Evolutionary conservation across 64 coral and sea anemone species (phyloP), one percentile per base, ranked within the genome.

Genomic region (Platygyra sinensis): DNA sequence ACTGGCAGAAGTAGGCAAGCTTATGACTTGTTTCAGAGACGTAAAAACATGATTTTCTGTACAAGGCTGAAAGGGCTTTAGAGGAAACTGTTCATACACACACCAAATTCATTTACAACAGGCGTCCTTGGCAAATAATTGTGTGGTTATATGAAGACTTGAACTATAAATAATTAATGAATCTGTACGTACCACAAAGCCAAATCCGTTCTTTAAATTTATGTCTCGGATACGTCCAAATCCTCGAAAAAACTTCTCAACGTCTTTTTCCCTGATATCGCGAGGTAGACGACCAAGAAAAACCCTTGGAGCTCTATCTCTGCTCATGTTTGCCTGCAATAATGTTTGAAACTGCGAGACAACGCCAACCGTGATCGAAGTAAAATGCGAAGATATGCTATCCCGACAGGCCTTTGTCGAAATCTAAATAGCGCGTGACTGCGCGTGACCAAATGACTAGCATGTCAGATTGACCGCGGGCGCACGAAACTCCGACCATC

Each of bases 151-250:
- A 57, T 12, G 54, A 16, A 15, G 12, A 57, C 10, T 57, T 14
- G 10, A 19, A 0, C 10, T 75, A 24, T 50, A 57, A 57, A 19
- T 72, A 51, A 86, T 17, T 74, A 42, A 22, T 39, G 19, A 5
- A 11, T 54, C 0, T 36, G 19, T 72, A 83, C 94, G 95, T 83
- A 99, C 97, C 88, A 99, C 94, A 61, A 99, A 99, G 31, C 91
- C 97, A 83, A 99, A 99, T 51, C 97, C 97, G 59, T 86, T 95
- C 85, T 99, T 99, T 36, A 99, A 90, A 61, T 99, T 99, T 38
- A 99, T 99, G 51, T 99, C 97, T 27, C 89, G 89, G 71, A 99
- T 99, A 52, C 94, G 80, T 55, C 97, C 97, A 88, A 96, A 99
- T 28, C 97, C 97, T 62, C 91, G 91, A 88, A 99, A 99, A 73